A percentile compares a stretch with the other conserved stretches of the same genome.
Conservation (phyloP, 2,888 invertebrate species). For the Oasisia sp. region DNA sequence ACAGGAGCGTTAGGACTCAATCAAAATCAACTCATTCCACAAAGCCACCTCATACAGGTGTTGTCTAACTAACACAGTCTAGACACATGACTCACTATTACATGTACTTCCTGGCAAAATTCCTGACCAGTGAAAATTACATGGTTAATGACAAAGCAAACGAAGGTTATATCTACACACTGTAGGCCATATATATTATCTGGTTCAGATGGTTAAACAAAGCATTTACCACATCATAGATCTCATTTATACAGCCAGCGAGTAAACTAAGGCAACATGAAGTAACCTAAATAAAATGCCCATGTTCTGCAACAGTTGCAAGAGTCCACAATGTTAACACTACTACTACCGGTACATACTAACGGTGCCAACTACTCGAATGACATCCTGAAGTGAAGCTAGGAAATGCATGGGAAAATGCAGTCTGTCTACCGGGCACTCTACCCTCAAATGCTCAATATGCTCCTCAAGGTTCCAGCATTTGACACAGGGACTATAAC, state of each 20-base stretch:
- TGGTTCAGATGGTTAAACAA: not conserved
- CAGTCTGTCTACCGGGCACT: not conserved
- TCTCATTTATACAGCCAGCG: no score
- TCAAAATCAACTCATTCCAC: not conserved
- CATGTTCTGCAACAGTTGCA: not conserved
- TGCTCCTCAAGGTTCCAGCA: not conserved
- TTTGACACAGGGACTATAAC: not conserved
- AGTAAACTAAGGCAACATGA: no score
- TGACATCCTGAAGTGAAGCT: no score
- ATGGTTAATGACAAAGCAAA: not conserved
- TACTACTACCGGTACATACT: no score
- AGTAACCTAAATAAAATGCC: not conserved
- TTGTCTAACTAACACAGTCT: not conserved
- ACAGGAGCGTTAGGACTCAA: not conserved
- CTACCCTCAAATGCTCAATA: not conserved
- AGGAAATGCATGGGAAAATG: not conserved
- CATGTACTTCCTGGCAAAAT: not conserved
- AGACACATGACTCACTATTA: not conserved
- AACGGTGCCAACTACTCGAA: no score
- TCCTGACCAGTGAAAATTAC: not conserved
- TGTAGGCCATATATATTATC: not conserved
- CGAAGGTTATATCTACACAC: no score
- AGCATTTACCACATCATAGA: not conserved
- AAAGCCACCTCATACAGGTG: not conserved
- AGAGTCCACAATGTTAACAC: not conserved